A percentile compares a stretch with the other conserved stretches of the same genome.
Conservation (phyloP, 2,113 vertebrate genomes). For the Equus quagga region DNA sequence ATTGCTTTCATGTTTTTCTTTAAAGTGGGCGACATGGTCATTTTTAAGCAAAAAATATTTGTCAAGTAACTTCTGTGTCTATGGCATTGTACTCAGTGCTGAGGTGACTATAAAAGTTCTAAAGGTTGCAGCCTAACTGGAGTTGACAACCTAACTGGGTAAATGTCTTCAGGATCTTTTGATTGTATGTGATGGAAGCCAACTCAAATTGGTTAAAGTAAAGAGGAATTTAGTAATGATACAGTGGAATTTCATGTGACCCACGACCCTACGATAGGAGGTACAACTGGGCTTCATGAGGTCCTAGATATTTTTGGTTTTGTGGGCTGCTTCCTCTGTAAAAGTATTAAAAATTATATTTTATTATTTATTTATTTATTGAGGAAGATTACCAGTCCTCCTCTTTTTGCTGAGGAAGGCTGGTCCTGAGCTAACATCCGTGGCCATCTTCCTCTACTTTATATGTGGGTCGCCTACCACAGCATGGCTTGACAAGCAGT, state of each 20-base stretch:
- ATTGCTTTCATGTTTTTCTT: background rate
- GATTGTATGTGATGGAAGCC: background rate
- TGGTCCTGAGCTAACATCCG: too few species aligned
- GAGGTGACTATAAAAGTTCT: background rate
- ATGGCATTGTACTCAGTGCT: background rate
- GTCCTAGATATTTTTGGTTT: background rate
- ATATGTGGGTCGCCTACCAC: too few species aligned
- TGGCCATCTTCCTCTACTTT: too few species aligned
- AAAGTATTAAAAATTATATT: background rate
- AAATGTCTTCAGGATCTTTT: background rate
- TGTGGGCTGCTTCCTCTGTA: background rate
- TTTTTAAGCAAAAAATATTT: slow-evolving; percentile 41
- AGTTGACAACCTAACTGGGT: background rate
- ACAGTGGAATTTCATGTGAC: background rate
- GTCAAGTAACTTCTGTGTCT: background rate
- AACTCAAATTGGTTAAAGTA: background rate
- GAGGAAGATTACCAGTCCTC: too few species aligned
- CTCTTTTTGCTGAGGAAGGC: too few species aligned
- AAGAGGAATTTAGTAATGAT: background rate
- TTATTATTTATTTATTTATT: too few species aligned
- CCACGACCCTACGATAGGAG: background rate
- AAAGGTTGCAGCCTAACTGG: background rate
- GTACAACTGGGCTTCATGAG: background rate
- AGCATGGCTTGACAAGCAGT: too few species aligned
- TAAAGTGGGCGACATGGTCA: background rate